A percentile compares a stretch with the other conserved stretches of the same genome.
phyloP scores from a whole-genome alignment of 92 coral and sea anemone species.

The Parazoanthus atlanticus region DNA sequence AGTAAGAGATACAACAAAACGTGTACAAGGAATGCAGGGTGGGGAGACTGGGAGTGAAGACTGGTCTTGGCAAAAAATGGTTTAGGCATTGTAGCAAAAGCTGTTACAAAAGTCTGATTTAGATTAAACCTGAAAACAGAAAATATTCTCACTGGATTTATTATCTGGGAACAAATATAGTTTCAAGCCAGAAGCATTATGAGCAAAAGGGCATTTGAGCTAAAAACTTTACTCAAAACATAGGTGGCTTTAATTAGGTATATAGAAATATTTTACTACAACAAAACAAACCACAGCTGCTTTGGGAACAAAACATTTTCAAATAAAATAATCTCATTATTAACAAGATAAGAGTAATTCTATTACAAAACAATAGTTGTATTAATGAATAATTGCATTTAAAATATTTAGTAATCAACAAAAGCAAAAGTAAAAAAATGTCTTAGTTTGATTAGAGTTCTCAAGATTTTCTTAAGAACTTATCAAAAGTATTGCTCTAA shows the following conservation, averaged over 20 bases:
- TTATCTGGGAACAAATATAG: too few relatives aligned
- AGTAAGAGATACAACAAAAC: neutral
- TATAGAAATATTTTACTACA: neutral
- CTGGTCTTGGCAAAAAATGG: neutral
- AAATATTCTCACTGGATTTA: too few relatives aligned
- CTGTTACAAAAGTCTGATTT: neutral
- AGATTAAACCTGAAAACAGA: neutral
- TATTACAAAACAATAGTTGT: constrained; percentile 4
- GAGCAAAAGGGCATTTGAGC: neutral
- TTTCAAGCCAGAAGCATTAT: neutral
- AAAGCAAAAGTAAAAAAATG: neutral
- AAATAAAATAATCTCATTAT: neutral
- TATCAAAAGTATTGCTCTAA: neutral
- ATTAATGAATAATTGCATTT: neutral
- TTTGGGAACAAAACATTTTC: constrained; percentile 5
- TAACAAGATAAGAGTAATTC: neutral
- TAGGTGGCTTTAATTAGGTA: neutral
- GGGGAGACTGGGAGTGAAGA: too few relatives aligned
- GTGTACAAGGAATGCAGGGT: neutral
- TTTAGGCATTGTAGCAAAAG: neutral
- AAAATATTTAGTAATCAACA: neutral
- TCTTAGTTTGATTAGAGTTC: neutral
- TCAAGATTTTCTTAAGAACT: neutral
- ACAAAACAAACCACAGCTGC: neutral
- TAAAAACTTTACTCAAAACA: neutral